Conservation (phyloP, 37 sponge, comb jelly and placozoan species). For the Ianthella basta region DNA sequence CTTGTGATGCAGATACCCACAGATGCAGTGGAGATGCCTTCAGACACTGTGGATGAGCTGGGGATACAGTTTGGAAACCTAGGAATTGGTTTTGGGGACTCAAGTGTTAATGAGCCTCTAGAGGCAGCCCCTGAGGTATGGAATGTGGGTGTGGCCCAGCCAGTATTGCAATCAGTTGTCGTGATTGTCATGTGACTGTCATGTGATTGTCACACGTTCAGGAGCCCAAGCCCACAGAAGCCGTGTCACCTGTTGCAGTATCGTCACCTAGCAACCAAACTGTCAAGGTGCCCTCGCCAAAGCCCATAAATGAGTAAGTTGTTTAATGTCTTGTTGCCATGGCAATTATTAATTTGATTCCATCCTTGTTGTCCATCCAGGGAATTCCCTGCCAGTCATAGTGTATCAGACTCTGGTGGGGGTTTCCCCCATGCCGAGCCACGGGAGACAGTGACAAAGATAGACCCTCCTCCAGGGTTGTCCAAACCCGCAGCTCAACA, state of each 20-base stretch:
- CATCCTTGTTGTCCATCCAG: not conserved
- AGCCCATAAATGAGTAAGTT: conserved; percentile 7
- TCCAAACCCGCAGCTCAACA: conserved; percentile 3
- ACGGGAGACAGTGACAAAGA: not conserved
- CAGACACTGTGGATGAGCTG: conserved; percentile 16
- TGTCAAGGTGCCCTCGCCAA: not conserved
- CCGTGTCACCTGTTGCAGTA: no score
- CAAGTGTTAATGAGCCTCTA: not conserved
- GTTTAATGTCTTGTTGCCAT: not conserved
- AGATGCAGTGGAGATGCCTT: conserved; percentile 29
- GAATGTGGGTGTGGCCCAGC: no score
- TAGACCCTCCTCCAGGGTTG: conserved; percentile 29
- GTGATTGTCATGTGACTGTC: no score
- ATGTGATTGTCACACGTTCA: no score
- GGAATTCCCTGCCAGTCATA: conserved; percentile 13
- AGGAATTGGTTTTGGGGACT: conserved; percentile 34
- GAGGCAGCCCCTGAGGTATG: no score
- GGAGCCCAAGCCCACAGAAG: no score
- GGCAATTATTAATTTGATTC: no score
- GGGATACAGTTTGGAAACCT: conserved; percentile 26
- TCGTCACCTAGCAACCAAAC: no score
- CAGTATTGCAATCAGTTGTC: no score
- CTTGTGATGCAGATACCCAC: conserved; percentile 8
- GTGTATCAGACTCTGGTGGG: not conserved
- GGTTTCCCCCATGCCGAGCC: not conserved